phyloP scores from a whole-genome alignment of 2,797 vertebrate genomes.

The Hylomyscus alleni region DNA sequence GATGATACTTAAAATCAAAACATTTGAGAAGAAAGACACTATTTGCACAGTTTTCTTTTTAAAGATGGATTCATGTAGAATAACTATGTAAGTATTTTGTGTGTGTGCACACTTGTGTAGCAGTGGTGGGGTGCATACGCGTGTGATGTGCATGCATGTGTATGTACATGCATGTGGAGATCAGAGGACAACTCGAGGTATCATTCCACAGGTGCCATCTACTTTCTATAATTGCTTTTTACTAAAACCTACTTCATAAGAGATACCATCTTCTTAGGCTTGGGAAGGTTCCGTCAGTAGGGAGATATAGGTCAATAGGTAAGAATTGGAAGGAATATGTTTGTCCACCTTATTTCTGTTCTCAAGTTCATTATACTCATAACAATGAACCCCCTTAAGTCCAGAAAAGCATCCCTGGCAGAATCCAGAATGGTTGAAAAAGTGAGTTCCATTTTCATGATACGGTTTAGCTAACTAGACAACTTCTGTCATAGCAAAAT shows the following conservation, averaged over 20 bases:
- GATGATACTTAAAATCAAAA: slow-evolving; percentile 3
- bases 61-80: not conserved
- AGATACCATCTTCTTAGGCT: not conserved
- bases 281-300: slow-evolving; percentile 16
- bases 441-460: slow-evolving; percentile 73
- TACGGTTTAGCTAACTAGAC: slow-evolving; percentile 79
- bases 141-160: not conserved
- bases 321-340: not conserved
- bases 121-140: accelerated
- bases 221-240: not conserved
- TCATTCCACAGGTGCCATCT: not conserved
- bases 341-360: not conserved
- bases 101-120: not conserved
- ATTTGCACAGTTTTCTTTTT: slow-evolving; percentile 27
- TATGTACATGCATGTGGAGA: not conserved
- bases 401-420: slow-evolving; percentile 15
- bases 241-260: slow-evolving; percentile 1
- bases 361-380: not conserved
- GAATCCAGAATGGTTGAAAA: slow-evolving; percentile 48
- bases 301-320: not conserved
- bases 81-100: not conserved
- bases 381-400: not conserved
- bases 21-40: not conserved
- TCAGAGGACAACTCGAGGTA: not conserved
- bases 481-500: slow-evolving; percentile 69